Evolutionary conservation across 2,113 vertebrate genomes (phyloP), one percentile per base, ranked within the genome.

Genomic region (Zootoca vivipara): DNA sequence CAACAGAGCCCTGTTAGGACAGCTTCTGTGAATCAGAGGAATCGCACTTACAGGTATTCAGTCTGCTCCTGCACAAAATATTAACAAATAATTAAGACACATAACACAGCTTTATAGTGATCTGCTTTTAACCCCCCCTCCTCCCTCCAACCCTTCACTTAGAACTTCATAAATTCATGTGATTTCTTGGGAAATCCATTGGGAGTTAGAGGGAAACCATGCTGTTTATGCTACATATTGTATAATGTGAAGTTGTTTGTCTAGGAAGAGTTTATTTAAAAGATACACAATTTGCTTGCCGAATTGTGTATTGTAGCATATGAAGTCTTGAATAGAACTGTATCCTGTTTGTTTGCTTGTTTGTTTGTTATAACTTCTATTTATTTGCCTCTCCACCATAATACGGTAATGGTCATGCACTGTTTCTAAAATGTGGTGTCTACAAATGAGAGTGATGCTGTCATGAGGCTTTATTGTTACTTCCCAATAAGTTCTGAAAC

Each of bases 41-140:
- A 97, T 96, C 99, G 99, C 98, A 99, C 99, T 84, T 99, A 99
- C 99, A 99, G 99, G 99, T 99, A 99, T 96, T 97, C 91, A 86
- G 64, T 89, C 83, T 90, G 87, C 92, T 92, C 90, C 91, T 93
- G 89, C 40, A 65, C 91, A 82, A 86, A 94, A 84, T 67, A 88
- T 88, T 83, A 88, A 83, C 87, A 77, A 77, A 67, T 89, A 89
- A 78, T 89, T 96, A 83, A 83, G 92, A 85, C 91, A 52, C 58
- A 90, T 67, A 67, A 77, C 35, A 5, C 62, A 7, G 9, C 58
- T 1, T 7, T 13, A 9, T 7, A 70, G 80, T 26, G 5, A 58
- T 0, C 7, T 90, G 79, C 73, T 86, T 6, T 35, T 30, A 30
- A 28, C 35, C 86, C 79, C 77, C 78, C 86, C 10, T 12, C 46